Conservation (phyloP, 2,888 invertebrate species). For the Melinaea menophilus region DNA sequence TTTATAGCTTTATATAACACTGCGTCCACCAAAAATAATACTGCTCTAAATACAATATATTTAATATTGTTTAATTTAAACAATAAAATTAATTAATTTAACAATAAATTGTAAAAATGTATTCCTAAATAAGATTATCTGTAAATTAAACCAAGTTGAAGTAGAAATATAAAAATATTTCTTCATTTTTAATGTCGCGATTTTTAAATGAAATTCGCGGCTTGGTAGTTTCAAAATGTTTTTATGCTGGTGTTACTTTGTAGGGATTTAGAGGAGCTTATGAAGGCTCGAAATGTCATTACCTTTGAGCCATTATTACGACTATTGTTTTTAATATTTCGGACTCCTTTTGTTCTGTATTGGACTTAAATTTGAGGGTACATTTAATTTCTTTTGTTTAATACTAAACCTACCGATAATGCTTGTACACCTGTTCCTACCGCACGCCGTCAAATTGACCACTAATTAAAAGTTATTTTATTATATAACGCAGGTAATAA, state of each 20-base stretch:
- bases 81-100: no score
- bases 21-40: no score
- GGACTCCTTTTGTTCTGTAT: constrained; percentile 22
- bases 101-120: constrained; percentile 1
- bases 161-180: constrained; percentile 12
- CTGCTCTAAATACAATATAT: no score
- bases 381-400: constrained; percentile 13
- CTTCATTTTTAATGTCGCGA: constrained; percentile 23
- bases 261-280: constrained; percentile 23
- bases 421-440: no score
- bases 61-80: no score
- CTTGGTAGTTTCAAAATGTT: constrained; percentile 13
- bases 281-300: constrained; percentile 24
- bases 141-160: constrained; percentile 18
- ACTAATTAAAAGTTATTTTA: no score
- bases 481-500: no score
- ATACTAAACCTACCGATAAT: no score
- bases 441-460: no score
- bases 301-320: constrained; percentile 23
- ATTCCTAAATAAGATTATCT: constrained; percentile 19
- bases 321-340: constrained; percentile 26
- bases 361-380: constrained; percentile 12
- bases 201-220: constrained; percentile 17
- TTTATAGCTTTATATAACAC: constrained; percentile 13
- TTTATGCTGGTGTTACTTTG: constrained; percentile 27